These are phyloP conservation scores for Eupithecia pulchellata DNA, from an alignment of 2,888 invertebrate genomes.

Conservation along the genomic window DNA sequence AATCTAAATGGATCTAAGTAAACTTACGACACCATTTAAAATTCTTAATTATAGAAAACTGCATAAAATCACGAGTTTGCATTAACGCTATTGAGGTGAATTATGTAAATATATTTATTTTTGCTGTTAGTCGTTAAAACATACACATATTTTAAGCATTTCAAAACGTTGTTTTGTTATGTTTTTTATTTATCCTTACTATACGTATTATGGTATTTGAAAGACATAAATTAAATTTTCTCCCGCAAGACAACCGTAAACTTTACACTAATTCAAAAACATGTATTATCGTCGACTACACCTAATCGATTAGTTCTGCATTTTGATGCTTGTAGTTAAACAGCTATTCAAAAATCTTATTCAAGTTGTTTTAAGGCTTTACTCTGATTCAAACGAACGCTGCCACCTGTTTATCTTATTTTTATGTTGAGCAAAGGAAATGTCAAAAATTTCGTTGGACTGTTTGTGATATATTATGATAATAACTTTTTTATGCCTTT, in stretches of 20 bases:
- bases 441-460: too few relatives aligned
- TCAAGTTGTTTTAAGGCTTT: neutral
- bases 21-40: too few relatives aligned
- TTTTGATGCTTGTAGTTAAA: neutral
- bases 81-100: too few relatives aligned
- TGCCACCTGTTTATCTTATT: too few relatives aligned
- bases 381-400: too few relatives aligned
- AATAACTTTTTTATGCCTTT: too few relatives aligned
- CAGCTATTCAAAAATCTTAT: neutral
- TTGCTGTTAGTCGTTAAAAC: neutral
- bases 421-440: too few relatives aligned
- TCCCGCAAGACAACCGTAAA: neutral
- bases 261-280: neutral
- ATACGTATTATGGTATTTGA: neutral
- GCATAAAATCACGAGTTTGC: too few relatives aligned
- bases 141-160: neutral
- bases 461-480: too few relatives aligned
- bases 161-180: neutral
- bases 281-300: neutral
- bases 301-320: neutral
- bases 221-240: neutral
- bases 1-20: too few relatives aligned
- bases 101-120: neutral
- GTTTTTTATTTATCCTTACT: neutral
- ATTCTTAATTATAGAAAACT: too few relatives aligned